These are phyloP conservation scores for Drosophila baimaii DNA, from an alignment of 1,140 invertebrate species.

Conservation along the genomic window DNA sequence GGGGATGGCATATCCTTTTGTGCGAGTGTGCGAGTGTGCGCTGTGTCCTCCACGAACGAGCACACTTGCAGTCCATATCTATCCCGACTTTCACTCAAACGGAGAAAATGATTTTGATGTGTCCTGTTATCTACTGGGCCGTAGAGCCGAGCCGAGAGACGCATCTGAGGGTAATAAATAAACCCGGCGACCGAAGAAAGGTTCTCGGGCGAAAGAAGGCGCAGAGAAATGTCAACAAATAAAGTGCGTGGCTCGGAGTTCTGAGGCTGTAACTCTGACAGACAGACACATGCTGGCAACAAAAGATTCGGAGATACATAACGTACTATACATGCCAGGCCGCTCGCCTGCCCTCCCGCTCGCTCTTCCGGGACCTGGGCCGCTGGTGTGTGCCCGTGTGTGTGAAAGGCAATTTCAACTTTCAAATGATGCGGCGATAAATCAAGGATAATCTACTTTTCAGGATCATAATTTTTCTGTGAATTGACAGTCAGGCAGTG, in stretches of 20 bases:
- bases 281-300: slow-evolving; percentile 74
- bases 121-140: slow-evolving; percentile 50
- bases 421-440: slow-evolving; percentile 83
- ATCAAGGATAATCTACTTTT: slow-evolving; percentile 84
- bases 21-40: slow-evolving; percentile 27
- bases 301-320: slow-evolving; percentile 75
- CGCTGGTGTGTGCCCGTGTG: slow-evolving; percentile 28
- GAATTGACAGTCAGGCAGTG: slow-evolving; percentile 83
- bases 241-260: slow-evolving; percentile 67
- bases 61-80: slow-evolving; percentile 59
- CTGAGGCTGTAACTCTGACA: slow-evolving; percentile 47
- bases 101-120: slow-evolving; percentile 72
- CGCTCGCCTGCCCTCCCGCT: slow-evolving; percentile 9
- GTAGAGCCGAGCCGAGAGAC: slow-evolving; percentile 32
- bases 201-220: slow-evolving; percentile 33
- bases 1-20: slow-evolving; percentile 36
- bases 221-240: slow-evolving; percentile 75
- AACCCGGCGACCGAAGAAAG: slow-evolving; percentile 61
- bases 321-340: slow-evolving; percentile 42
- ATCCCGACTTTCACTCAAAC: slow-evolving; percentile 71
- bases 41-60: slow-evolving; percentile 42
- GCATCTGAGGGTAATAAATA: slow-evolving; percentile 69
- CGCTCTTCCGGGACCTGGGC: neutral
- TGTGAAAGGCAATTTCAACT: slow-evolving; percentile 74
- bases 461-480: slow-evolving; percentile 84